These are phyloP conservation scores for Calycopis cecrops DNA, from an alignment of 1,140 invertebrate species.

Conservation along the genomic window DNA sequence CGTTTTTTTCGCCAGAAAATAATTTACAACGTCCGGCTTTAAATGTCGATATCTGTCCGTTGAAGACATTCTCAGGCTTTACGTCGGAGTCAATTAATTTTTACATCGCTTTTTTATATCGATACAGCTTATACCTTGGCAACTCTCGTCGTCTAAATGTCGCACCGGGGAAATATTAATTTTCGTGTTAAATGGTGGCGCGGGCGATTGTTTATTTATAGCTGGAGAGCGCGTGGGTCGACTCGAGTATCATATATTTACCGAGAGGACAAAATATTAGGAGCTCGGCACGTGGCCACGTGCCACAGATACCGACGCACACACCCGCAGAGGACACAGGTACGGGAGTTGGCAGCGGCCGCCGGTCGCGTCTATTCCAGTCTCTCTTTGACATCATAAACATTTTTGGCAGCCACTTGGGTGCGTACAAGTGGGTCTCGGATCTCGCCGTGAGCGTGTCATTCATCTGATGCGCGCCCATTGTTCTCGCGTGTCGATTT, in stretches of 20 bases:
- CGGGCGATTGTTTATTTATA: neutral
- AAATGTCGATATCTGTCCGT: constrained; percentile 3
- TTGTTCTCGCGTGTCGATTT: constrained; percentile 64
- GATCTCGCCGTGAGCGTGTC: constrained; percentile 51
- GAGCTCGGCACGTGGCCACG: constrained; percentile 40
- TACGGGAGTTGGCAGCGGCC: constrained; percentile 56
- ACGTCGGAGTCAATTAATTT: neutral
- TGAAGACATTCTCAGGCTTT: constrained; percentile 12
- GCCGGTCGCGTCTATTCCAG: constrained; percentile 60
- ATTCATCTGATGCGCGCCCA: constrained; percentile 69
- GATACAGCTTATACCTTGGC: neutral
- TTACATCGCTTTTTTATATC: constrained; percentile 5
- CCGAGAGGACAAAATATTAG: constrained; percentile 32
- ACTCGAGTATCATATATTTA: constrained; percentile 24
- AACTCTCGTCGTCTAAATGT: too few relatives aligned
- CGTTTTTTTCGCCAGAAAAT: constrained; percentile 44
- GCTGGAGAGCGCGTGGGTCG: too few relatives aligned
- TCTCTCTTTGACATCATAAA: constrained; percentile 62
- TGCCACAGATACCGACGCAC: constrained; percentile 38
- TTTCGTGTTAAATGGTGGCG: neutral
- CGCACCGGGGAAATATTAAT: neutral
- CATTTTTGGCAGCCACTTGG: constrained; percentile 65
- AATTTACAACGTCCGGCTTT: constrained; percentile 44
- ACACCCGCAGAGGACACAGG: constrained; percentile 32
- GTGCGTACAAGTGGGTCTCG: constrained; percentile 56